Evolutionary conservation across 1,140 invertebrate species (phyloP), one percentile per base, ranked within the genome.

Genomic region (Drosophila orosa): DNA sequence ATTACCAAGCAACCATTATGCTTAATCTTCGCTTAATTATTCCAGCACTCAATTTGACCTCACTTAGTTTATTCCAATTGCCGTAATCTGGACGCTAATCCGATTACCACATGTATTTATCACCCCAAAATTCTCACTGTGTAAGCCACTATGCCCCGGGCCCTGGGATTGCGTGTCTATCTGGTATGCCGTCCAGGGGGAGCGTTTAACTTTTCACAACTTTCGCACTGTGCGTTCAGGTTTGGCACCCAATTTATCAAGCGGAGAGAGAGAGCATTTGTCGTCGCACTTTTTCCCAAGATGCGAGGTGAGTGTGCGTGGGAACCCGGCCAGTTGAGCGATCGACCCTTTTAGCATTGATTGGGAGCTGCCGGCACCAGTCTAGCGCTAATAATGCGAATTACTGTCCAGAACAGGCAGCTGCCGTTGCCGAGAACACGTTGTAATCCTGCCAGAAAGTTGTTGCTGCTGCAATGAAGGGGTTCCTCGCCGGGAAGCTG

Each of bases 191-290:
- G 73, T 87, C 77, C 24, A 29, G 45, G 45, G 68, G 63, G 42
- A 17, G 45, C 85, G 85, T 87, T 87, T 87, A 87, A 87, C 84
- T 87, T 87, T 80, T 87, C 68, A 80, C 76, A 87, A 89, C 80
- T 72, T 76, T 75, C 63, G 82, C 68, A 62, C 59, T 60, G 72
- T 66, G 71, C 73, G 73, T 66, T 75, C 58, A 24, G 65, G 45
- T 83, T 87, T 89, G 84, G 77, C 80, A 87, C 84, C 80, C 80
- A 84, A 87, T 87, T 87, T 79, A 87, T 89, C 83, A 83, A 83
- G 67, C 44, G 47, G 67, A 40, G 47, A 66, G 50, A 6, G 25
- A 33, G 82, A 56, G 63, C 74, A 74, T 66, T 80, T 78, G 78
- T 78, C 81, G 81, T 84, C 78, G 74, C 78, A 68, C 78, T 48